Conservation (phyloP, 2,113 vertebrate species). For the Dromiciops gliroides region DNA sequence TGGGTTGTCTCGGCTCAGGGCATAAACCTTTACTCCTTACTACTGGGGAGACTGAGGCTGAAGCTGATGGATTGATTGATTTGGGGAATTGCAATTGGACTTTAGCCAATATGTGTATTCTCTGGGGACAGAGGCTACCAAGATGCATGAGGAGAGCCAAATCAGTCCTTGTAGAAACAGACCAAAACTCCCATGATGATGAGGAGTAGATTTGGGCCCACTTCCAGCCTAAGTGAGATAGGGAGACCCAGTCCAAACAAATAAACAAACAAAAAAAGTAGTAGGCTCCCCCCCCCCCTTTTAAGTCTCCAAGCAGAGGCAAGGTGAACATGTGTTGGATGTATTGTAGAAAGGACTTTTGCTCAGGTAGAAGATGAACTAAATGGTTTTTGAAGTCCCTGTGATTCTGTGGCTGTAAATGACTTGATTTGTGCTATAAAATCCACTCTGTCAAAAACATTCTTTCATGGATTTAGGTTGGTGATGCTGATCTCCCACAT, state of each 20-base stretch:
- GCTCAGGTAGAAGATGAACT: neutral
- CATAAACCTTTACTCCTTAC: neutral
- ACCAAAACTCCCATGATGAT: neutral
- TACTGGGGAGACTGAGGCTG: neutral
- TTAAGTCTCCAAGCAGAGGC: neutral
- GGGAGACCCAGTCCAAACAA: neutral
- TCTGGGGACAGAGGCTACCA: neutral
- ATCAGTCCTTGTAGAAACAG: neutral
- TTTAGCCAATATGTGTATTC: neutral
- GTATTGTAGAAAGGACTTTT: neutral
- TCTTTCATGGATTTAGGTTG: neutral
- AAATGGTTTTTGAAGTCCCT: neutral
- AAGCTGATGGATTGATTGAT: neutral
- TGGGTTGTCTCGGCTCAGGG: neutral
- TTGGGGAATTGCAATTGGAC: neutral
- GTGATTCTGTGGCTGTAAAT: neutral
- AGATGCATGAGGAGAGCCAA: neutral
- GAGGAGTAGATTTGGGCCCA: neutral
- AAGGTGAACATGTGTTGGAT: neutral
- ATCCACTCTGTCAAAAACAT: neutral
- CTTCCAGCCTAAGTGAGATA: neutral
- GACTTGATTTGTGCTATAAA: neutral
- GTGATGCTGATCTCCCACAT: neutral
- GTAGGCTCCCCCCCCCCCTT: neutral
- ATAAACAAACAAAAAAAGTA: neutral